Conservation (phyloP, 64 coral and sea anemone genomes). For the Acropora tenuis region DNA sequence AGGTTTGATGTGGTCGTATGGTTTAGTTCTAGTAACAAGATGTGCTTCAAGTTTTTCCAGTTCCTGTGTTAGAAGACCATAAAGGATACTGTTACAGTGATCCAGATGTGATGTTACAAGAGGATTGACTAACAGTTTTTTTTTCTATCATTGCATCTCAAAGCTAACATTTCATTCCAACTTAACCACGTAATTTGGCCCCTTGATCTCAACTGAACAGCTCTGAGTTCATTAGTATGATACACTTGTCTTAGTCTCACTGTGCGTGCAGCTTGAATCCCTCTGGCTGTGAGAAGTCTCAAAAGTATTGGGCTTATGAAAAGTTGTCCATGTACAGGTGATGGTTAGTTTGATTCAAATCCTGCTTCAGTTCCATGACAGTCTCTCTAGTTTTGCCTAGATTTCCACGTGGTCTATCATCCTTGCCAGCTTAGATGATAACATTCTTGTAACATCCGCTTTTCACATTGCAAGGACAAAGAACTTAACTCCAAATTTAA, state of each 20-base stretch:
- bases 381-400: conserved; percentile 6
- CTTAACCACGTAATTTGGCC: not conserved
- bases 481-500: conserved; percentile 45
- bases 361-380: conserved; percentile 28
- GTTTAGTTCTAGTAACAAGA: not conserved
- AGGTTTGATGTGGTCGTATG: no score
- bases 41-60: not conserved
- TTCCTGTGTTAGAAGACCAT: conserved; percentile 1
- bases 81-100: not conserved
- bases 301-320: conserved; percentile 24
- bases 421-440: conserved; percentile 22
- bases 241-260: not conserved
- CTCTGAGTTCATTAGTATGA: conserved; percentile 5
- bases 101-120: not conserved
- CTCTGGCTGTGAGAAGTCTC: not conserved
- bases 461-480: conserved; percentile 63
- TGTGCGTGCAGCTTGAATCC: not conserved
- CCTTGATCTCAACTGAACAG: not conserved
- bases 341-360: conserved; percentile 50
- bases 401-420: not conserved
- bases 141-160: conserved; percentile 56
- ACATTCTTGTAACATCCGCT: conserved; percentile 28
- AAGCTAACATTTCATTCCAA: conserved; percentile 19
- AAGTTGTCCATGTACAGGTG: conserved; percentile 53
- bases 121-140: not conserved